These are phyloP conservation scores for Girardinus metallicus DNA, from an alignment of 2,797 vertebrate species.

Conservation along the genomic window DNA sequence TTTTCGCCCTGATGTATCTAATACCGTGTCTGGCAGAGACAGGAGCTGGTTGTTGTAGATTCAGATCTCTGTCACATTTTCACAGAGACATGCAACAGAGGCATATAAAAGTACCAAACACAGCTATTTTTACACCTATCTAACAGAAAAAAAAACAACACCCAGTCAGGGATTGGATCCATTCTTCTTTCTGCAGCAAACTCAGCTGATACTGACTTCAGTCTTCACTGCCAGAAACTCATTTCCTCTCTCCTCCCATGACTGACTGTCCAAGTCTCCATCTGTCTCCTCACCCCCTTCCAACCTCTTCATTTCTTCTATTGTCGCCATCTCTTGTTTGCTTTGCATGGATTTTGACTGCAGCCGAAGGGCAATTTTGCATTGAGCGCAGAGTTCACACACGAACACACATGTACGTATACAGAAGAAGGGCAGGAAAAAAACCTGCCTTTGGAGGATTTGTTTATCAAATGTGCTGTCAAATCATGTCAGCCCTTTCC, in stretches of 20 bases:
- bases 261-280: constrained; percentile 70
- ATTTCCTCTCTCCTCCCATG: constrained; percentile 56
- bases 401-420: constrained; percentile 39
- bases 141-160: constrained; percentile 31
- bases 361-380: constrained; percentile 80
- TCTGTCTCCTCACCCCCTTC: constrained; percentile 59
- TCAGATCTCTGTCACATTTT: constrained; percentile 35
- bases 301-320: constrained; percentile 61
- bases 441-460: constrained; percentile 74
- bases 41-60: constrained; percentile 44
- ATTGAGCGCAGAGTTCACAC: constrained; percentile 69
- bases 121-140: constrained; percentile 48
- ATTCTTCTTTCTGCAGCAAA: constrained; percentile 42
- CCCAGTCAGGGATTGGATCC: constrained; percentile 24
- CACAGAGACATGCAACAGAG: constrained; percentile 26
- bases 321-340: constrained; percentile 79
- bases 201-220: constrained; percentile 54
- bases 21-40: constrained; percentile 36
- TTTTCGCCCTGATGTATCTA: constrained; percentile 37
- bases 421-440: constrained; percentile 30
- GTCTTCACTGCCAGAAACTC: constrained; percentile 61
- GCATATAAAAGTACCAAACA: constrained; percentile 38
- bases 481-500: constrained; percentile 77
- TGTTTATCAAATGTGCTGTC: constrained; percentile 83
- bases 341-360: constrained; percentile 85